These are phyloP conservation scores for Scopus umbretta DNA, from an alignment of 2,113 vertebrate species.

Conservation along the genomic window DNA sequence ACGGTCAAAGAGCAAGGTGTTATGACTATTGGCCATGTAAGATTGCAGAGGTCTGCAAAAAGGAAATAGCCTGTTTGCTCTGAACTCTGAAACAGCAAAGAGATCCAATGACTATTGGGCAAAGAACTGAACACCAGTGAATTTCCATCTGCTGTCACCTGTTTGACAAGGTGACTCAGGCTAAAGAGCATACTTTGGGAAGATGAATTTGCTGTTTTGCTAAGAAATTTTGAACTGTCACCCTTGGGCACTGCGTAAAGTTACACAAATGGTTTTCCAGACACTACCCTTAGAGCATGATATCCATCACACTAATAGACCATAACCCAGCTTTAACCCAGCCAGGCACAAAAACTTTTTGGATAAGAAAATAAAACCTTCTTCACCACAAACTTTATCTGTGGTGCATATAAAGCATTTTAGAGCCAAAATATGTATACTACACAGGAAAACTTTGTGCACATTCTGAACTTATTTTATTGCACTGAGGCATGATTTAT, in stretches of 20 bases:
- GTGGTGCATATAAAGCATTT: not conserved
- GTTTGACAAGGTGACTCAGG: constrained; percentile 27
- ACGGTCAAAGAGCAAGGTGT: not conserved
- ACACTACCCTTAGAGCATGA: not conserved
- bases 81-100: not conserved
- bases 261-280: constrained; percentile 25
- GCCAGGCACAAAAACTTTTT: not conserved
- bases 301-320: constrained; percentile 39
- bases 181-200: not conserved
- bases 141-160: constrained; percentile 29
- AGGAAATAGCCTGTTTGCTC: not conserved
- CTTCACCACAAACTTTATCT: not conserved
- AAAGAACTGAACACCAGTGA: not conserved
- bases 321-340: not conserved
- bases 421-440: not conserved
- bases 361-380: not conserved
- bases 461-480: not conserved
- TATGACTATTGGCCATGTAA: not conserved
- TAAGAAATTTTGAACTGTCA: constrained; percentile 41
- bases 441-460: not conserved
- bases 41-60: not conserved
- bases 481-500: not conserved
- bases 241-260: constrained; percentile 5
- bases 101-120: not conserved
- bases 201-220: constrained; percentile 49